Evolutionary conservation across 2,888 invertebrate species (phyloP), one percentile per base, ranked within the genome.

Genomic region (Vanessa cardui): DNA sequence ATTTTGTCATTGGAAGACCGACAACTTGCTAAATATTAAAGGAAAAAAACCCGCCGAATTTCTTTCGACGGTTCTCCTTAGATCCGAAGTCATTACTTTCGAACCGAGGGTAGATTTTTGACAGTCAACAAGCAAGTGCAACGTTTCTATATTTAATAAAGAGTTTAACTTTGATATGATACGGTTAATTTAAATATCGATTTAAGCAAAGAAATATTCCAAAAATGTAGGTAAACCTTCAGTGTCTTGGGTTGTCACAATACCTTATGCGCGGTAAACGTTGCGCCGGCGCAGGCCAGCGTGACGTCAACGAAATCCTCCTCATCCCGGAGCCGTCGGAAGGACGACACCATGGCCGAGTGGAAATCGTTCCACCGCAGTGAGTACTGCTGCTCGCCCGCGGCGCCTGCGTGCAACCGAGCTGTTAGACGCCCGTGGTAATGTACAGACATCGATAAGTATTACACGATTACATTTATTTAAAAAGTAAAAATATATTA

Each of bases 351-450:
- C 91, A 98, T 97, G 83, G 97, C 97, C 76, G 97, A 96, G 89
- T 98, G 97, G 94, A 97, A 98, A 93, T 98, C 98, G 90, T 98
- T 98, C 98, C 98, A 98, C 83, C 97, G 96, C 89, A 98, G 95
- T 88, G 97, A 97, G 92, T 98, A 98, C 90, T 97, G 97, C 94
- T 97, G 97, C 93, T 92, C 92, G 73, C 96, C 96, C 90, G 82
- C 85, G 83, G 83, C 87, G 87, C 90, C 90, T 89, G 84, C 70
- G 72, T 74, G 72, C 68, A 71, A 74, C 73, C 72, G 74, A 72
- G 71, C 72, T 74, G 73, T 71, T 65, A 65, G 65, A 65, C 65
- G 65, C 65, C 65, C 65, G 65, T 65, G 20, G 20, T 50, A 60
- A 65, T 21, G 31, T 59, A 45, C 8, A 54, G n/a, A 26, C 26